A percentile compares a stretch with the other conserved stretches of the same genome.
Evolutionary conservation across 1,140 invertebrate genomes (phyloP).

Genomic region (Mizuhopecten yessoensis): DNA sequence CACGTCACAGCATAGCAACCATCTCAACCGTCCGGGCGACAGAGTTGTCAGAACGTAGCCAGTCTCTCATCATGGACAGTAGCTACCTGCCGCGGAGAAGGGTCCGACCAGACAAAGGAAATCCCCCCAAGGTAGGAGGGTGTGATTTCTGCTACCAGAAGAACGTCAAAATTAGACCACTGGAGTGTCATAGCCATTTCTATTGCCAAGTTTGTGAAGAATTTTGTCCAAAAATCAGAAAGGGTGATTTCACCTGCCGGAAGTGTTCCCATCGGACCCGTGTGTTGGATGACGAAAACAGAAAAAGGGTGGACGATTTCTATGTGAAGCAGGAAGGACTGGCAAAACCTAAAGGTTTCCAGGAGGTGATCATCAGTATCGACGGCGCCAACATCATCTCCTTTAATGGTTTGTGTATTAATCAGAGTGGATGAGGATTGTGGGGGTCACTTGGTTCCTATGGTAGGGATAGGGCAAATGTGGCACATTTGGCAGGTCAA

Average conservation of each 20-base stretch:
- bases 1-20: not conserved
- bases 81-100: constrained; percentile 15
- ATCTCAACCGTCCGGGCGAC: not conserved
- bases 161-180: constrained; percentile 45
- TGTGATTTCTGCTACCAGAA: constrained; percentile 60
- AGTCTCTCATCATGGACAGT: constrained; percentile 7
- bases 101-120: not conserved
- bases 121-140: constrained; percentile 28
- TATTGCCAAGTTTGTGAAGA: constrained; percentile 54
- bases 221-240: constrained; percentile 56
- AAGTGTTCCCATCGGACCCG: constrained; percentile 40
- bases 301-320: constrained; percentile 46
- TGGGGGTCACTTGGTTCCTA: no score
- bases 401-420: not conserved
- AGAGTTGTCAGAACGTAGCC: not conserved
- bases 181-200: constrained; percentile 54
- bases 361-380: constrained; percentile 39
- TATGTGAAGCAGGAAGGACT: not conserved
- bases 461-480: no score
- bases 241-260: constrained; percentile 50
- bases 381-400: constrained; percentile 44
- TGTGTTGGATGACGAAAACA: not conserved
- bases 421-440: no score
- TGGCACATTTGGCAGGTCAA: no score
- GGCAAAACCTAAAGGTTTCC: not conserved